Percentiles rank a stretch among this genome's conserved stretches.
These are phyloP conservation scores for Artemisiospiza belli DNA, from an alignment of 2,113 vertebrate genomes.

Conservation along the genomic window DNA sequence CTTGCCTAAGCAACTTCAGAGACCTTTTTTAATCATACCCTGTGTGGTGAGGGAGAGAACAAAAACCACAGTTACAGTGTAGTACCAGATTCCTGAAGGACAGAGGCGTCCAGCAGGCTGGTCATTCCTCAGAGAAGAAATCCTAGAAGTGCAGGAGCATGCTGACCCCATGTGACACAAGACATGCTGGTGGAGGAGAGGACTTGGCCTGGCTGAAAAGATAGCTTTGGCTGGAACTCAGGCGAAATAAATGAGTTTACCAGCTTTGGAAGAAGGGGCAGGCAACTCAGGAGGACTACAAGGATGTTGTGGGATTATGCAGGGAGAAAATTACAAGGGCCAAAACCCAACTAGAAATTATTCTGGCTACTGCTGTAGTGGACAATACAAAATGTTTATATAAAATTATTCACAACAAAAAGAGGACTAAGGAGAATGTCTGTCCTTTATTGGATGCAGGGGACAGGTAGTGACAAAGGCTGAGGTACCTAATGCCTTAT, in stretches of 20 bases:
- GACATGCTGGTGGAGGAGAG: neutral
- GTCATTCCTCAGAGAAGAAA: neutral
- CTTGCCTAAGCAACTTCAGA: neutral
- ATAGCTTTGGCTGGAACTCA: neutral
- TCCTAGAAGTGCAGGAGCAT: neutral
- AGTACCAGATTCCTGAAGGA: neutral
- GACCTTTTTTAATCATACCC: neutral
- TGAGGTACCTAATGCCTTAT: neutral
- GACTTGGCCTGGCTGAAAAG: neutral
- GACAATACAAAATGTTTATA: neutral
- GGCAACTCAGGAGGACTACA: neutral
- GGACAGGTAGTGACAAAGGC: neutral
- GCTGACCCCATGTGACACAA: neutral
- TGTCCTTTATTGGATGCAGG: neutral
- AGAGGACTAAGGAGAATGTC: neutral
- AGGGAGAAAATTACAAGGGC: neutral
- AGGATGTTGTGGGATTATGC: neutral
- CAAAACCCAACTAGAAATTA: neutral
- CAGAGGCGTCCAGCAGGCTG: neutral
- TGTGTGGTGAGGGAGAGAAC: neutral
- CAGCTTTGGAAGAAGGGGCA: neutral
- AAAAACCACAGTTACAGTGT: neutral
- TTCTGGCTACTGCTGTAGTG: neutral
- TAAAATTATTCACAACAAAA: neutral
- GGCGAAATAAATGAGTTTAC: neutral